Evolutionary conservation across 2,888 invertebrate species (phyloP).

Genomic region (Lymantria dispar): DNA sequence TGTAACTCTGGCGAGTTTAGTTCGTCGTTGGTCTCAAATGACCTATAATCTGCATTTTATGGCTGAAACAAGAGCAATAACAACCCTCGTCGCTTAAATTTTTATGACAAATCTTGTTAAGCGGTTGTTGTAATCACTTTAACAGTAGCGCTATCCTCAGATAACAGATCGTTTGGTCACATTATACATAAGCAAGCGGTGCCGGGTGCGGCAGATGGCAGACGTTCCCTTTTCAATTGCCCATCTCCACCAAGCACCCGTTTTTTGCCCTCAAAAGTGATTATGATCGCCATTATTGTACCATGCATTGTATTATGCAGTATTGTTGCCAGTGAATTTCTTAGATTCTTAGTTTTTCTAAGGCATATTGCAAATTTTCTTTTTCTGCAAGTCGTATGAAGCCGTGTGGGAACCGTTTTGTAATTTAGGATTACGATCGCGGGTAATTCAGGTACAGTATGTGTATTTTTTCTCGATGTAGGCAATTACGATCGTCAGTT

Average conservation of each 20-base stretch:
- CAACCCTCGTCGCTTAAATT: conserved; percentile 33
- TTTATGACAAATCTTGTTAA: conserved; percentile 32
- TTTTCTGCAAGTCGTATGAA: conserved; percentile 50
- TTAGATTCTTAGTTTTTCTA: conserved; percentile 55
- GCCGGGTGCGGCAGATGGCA: conserved; percentile 73
- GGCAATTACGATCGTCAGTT: conserved; percentile 19
- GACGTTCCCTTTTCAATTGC: conserved; percentile 74
- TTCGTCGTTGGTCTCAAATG: background rate
- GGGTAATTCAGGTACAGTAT: conserved; percentile 27
- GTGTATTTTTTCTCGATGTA: background rate
- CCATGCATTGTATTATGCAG: conserved; percentile 53
- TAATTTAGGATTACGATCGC: conserved; percentile 54
- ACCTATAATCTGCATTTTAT: conserved; percentile 16
- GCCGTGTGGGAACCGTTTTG: conserved; percentile 59
- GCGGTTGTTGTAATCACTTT: conserved; percentile 16
- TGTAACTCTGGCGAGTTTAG: conserved; percentile 15
- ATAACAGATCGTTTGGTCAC: conserved; percentile 49
- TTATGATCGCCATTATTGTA: conserved; percentile 70
- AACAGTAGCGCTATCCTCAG: conserved; percentile 34
- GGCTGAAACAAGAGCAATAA: conserved; percentile 33
- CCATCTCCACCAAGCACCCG: conserved; percentile 55
- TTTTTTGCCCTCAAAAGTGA: conserved; percentile 64
- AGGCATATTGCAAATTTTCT: conserved; percentile 65
- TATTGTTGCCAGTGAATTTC: conserved; percentile 66
- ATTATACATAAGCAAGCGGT: conserved; percentile 38